Evolutionary conservation across 2,888 invertebrate genomes (phyloP), one percentile per base, ranked within the genome.

Genomic region (Pristionchus arcanus): DNA sequence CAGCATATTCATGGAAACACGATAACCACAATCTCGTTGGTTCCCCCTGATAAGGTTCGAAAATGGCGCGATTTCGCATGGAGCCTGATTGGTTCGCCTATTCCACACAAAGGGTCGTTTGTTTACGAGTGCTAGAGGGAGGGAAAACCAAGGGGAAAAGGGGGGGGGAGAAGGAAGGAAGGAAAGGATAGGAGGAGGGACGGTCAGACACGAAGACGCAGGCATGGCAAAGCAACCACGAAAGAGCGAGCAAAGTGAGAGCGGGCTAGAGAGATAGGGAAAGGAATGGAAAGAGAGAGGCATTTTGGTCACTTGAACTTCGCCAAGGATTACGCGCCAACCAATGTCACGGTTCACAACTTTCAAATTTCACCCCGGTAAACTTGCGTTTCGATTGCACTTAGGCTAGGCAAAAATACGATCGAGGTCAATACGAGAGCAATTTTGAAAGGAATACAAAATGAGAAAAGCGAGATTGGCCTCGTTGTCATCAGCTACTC

Each of bases 71-170:
- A 77, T 77, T 74, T 77, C 49, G 37, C 71, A 34, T 34, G 71
- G 31, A 71, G 31, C 19, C 31, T 71, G n/a, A 2, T 77, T 49
- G 42, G 77, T 34, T 74, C 66, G 66, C 34, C 28, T 31, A 16
- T 28, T 71, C 34, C 71, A 19, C 77, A 77, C 77, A 77, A 77
- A 77, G 77, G n/a, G 77, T 42, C 77, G 77, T 77, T 77, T 77
- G 77, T 77, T 77, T 77, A 77, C 77, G 77, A 77, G 42, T 71
- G 71, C 71, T 34, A 66, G 74, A 81, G 28, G 55, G 83, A 83
- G 31, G 34, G 34, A 34, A 34, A 31, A 31, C 53, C 5, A 49
- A 71, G 34, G 42, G 59, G 85, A 68, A 71, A 49, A 49, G 42
- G 37, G 81, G 34, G 88, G 74, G 68, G 28, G 19, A 53, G 77